Base-by-base conservation (phyloP, 2,888 invertebrate species). In the Philopedon plagiatum region DNA sequence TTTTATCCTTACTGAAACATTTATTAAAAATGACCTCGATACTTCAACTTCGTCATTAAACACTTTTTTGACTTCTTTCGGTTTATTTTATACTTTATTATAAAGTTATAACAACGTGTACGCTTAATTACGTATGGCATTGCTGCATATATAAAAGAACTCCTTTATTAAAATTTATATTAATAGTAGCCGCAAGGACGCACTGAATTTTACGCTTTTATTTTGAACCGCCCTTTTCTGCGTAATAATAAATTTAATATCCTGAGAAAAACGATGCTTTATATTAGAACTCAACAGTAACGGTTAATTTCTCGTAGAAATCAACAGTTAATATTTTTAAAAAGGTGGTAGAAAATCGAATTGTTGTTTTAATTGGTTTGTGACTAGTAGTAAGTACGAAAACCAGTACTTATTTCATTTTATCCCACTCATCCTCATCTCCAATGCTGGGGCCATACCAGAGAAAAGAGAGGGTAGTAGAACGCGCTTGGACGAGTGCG, bases 21-120 rank as follows among this genome's bases (percentile, higher is more conserved):
- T 66, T 63, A 63, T 63, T 63, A 63, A 63, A 63, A 51, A 15
- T 63, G 62, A 37, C 62, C 62, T 51, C 62, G 62, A 21, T 63
- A 63, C 23, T 63, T 63, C 61, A 61, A 19, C 29, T 61, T 61
- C 61, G 46, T 61, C 61, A 61, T 61, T 61, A 61, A 44, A 23
- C 26, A 26, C 15, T 58, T 41, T 58, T 58, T 58, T 41, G 39
- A 23, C 21, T 58, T 58, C 41, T 41, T 58, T 23, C 37, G 26
- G 37, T 26, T 37, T 41, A 58, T 58, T 58, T 58, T 39, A 61
- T 46, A 32, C 44, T 29, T 61, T 61, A 46, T 44, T 44, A 61
- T 46, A 32, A 61, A 61, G 32, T 29, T 15, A 21, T 41, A 58
- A 58, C 58, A 26, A 41, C 23, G 26, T 13, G 23, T 41, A 41